Evolutionary conservation across 2,113 vertebrate genomes (phyloP).

Genomic region (Clarias magur): DNA sequence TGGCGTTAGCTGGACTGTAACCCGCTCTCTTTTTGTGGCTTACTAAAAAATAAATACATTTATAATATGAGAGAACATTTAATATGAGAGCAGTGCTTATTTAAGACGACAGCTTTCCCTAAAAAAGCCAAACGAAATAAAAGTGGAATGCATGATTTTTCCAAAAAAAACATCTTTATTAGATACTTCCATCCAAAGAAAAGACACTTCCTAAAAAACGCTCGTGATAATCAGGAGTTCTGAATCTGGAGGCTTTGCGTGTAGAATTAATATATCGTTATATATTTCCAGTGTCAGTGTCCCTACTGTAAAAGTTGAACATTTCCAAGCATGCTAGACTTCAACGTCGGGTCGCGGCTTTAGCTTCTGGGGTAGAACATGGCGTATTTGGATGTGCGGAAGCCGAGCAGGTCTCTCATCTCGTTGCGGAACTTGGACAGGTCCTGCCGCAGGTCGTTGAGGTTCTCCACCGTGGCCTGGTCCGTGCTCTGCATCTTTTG

Average conservation of each 20-base stretch:
- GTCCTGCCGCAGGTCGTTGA: conserved; percentile 95
- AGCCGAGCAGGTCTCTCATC: conserved; percentile 95
- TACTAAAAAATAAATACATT: conserved; percentile 13
- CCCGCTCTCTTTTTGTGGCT: background rate
- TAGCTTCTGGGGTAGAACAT: conserved; percentile 98
- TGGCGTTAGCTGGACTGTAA: background rate
- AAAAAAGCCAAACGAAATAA: background rate
- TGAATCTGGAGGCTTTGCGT: conserved; percentile 65
- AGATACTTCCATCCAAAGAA: conserved; percentile 65
- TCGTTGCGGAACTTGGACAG: conserved; percentile 97
- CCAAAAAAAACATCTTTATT: conserved; percentile 67
- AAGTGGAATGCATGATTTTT: conserved; percentile 5
- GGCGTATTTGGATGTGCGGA: conserved; percentile 97
- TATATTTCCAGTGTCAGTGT: conserved; percentile 59
- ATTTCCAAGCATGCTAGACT: conserved; percentile 66
- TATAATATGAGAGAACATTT: too few relatives aligned
- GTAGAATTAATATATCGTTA: conserved; percentile 58
- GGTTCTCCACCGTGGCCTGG: conserved; percentile 95
- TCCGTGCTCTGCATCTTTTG: conserved; percentile 98
- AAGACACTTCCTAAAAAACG: conserved; percentile 70
- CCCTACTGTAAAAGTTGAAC: conserved; percentile 42
- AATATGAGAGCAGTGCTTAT: background rate
- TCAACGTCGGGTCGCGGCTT: conserved; percentile 26
- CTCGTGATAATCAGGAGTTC: conserved; percentile 56
- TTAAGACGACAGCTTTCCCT: background rate